A percentile compares a stretch with the other conserved stretches of the same genome.
phyloP scores from a whole-genome alignment of 2,113 vertebrate genomes.

The Calyptommatus sinebrachiatus region DNA sequence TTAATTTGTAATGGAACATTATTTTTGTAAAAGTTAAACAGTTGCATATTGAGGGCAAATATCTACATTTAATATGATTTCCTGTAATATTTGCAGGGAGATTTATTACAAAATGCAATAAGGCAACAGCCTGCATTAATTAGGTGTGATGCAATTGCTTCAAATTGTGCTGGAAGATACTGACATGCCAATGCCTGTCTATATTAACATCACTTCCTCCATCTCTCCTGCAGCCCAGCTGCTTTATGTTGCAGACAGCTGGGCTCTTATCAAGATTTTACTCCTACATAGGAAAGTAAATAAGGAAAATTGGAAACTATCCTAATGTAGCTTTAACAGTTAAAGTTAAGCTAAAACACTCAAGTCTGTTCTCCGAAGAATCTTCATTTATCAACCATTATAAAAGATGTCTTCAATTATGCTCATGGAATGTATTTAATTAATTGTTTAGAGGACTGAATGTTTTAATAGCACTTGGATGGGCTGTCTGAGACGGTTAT shows the following conservation, averaged over 20 bases:
- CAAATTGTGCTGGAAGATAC: constrained; percentile 47
- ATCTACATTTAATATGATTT: background rate
- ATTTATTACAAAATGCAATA: constrained; percentile 41
- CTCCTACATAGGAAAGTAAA: constrained; percentile 44
- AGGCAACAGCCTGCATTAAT: constrained; percentile 39
- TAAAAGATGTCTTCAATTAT: constrained; percentile 32
- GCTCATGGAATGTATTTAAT: constrained; percentile 35
- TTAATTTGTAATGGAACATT: constrained; percentile 42
- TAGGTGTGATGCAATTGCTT: constrained; percentile 43
- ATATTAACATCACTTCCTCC: constrained; percentile 46
- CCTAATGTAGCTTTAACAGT: constrained; percentile 34
- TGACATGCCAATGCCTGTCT: constrained; percentile 40
- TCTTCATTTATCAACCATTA: constrained; percentile 33
- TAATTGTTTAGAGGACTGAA: background rate
- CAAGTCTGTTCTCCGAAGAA: constrained; percentile 10
- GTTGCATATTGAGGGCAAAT: constrained; percentile 25
- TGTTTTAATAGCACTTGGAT: background rate
- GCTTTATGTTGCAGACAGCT: background rate
- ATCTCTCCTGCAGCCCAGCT: constrained; percentile 39
- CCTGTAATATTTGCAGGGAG: background rate
- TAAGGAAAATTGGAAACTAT: constrained; percentile 38
- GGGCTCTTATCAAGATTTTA: constrained; percentile 36
- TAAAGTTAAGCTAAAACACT: constrained; percentile 26
- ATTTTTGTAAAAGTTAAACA: constrained; percentile 1
- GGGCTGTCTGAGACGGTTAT: background rate